Base-by-base conservation (phyloP, 2,113 vertebrate species). In the Carassius auratus region DNA sequence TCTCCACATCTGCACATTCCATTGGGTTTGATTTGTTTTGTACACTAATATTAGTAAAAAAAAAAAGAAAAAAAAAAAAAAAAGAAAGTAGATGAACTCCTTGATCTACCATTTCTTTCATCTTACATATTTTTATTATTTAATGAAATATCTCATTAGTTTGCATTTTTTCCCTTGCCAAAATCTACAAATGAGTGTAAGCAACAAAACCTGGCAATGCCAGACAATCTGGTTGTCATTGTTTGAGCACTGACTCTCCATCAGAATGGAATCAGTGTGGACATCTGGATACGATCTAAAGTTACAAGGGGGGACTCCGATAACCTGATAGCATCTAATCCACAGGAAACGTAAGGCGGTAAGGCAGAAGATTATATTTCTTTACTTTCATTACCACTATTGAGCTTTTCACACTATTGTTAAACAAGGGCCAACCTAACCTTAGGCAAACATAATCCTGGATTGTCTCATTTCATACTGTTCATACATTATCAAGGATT, bases 211-310 rank as follows among this genome's bases (percentile, higher is more conserved):
- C 61, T 81, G 77, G 26, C 81, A 81, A 36, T 83, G 86, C 73
- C 88, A 88, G 85, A 75, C 76, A 78, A 88, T 89, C 84, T 88
- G 89, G 89, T 91, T 90, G 81, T 90, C 61, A 73, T 75, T 79
- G 81, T 85, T 84, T 75, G 45, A 78, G 55, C 85, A 90, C 84
- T 68, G 76, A 68, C 26, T 77, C 50, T 77, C 14, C 76, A 78
- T 78, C 30, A 21, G 30, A 59, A 59, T 59, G 76, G 33, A 71
- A 55, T 74, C 69, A 45, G 33, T 6, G 38, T 30, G 84, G 89
- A 93, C 91, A 93, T 93, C 92, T 94, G 94, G 91, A 91, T 91
- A 88, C 88, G 87, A 93, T 92, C 91, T 85, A 76, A 85, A 73
- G 87, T 61, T 36, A 78, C 10, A 21, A 19, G 75, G 75, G 55